Conservation (phyloP, 2,888 invertebrate genomes). For the Acleris laterana region DNA sequence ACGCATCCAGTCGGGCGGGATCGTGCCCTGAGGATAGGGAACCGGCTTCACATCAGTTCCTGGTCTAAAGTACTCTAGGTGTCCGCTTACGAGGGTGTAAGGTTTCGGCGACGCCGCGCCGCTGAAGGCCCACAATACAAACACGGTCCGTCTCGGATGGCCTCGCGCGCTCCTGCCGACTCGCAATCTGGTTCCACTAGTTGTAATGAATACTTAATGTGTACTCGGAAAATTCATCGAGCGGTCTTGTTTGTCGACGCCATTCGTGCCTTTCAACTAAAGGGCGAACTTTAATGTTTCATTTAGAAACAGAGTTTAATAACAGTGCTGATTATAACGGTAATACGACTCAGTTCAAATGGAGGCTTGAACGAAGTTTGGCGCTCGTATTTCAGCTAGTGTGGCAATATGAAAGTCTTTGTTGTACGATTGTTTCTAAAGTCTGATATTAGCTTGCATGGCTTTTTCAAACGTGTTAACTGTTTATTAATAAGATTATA, state of each 20-base stretch:
- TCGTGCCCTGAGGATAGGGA: constrained; percentile 38
- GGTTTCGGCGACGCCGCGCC: constrained; percentile 62
- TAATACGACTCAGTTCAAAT: constrained; percentile 14
- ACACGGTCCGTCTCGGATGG: constrained; percentile 40
- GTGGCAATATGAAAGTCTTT: constrained; percentile 14
- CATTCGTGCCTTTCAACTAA: constrained; percentile 19
- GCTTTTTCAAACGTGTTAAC: constrained; percentile 15
- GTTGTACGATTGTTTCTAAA: constrained; percentile 23
- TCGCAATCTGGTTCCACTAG: constrained; percentile 57
- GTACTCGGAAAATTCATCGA: constrained; percentile 36
- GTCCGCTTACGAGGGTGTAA: constrained; percentile 68
- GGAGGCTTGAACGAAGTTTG: constrained; percentile 4
- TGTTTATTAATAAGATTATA: constrained; percentile 10
- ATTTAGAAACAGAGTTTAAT: constrained; percentile 22
- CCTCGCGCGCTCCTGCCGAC: constrained; percentile 31
- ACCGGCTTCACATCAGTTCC: constrained; percentile 38
- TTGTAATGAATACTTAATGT: constrained; percentile 57
- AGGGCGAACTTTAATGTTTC: constrained; percentile 32
- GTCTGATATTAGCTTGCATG: constrained; percentile 20
- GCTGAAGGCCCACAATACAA: constrained; percentile 55
- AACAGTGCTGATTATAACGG: constrained; percentile 24
- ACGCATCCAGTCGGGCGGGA: constrained; percentile 51
- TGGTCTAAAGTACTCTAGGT: constrained; percentile 40
- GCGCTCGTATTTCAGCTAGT: constrained; percentile 22
- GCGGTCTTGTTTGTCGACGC: constrained; percentile 23